Base-by-base conservation (phyloP, 2,797 vertebrate species). In the Oophaga sylvatica region DNA sequence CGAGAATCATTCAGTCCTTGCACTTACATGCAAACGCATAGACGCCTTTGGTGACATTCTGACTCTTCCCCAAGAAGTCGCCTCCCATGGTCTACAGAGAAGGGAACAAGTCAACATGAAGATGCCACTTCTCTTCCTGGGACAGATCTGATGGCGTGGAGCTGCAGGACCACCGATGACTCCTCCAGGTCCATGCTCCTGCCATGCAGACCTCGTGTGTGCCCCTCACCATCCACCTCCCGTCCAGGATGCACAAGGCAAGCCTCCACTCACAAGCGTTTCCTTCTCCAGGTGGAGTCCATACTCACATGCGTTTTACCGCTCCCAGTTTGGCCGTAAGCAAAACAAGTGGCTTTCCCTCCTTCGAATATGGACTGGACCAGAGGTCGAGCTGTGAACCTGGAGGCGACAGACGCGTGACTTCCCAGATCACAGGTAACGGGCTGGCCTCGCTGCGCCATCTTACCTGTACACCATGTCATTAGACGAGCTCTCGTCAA, bases 251-350 rank as follows among this genome's bases (percentile, higher is more conserved):
- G 35, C 35, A 41, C 35, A 41, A 3, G 35, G 35, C 35, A 41
- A 5, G 35, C 35, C 35, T 41, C 2, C 35, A 4, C 35, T 41
- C 5, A 41, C 35, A 41, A 41, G 26, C 26, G 0, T 26, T 26
- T 26, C 26, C 26, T 26, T 48, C 45, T 48, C 9, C 45, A 15
- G 11, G 6, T 35, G 41, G 89, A 35, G 91, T 85, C 65, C 12
- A 12, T 81, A 95, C 97, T 96, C 94, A 99, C 98, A 22, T 99
- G 97, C 9, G 98, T 99, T 91, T 99, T 99, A 65, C 98, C 98
- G 92, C 98, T 99, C 92, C 98, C 98, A 0, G 98, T 99, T 91
- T 99, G 98, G 15, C 98, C 98, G 53, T 99, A 99, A 0, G 98
- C 98, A 90, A 99, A 99, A 92, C 98, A 99, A 0, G 98, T 96